Evolutionary conservation across 2,888 invertebrate genomes (phyloP).

Genomic region (Busseola fusca): DNA sequence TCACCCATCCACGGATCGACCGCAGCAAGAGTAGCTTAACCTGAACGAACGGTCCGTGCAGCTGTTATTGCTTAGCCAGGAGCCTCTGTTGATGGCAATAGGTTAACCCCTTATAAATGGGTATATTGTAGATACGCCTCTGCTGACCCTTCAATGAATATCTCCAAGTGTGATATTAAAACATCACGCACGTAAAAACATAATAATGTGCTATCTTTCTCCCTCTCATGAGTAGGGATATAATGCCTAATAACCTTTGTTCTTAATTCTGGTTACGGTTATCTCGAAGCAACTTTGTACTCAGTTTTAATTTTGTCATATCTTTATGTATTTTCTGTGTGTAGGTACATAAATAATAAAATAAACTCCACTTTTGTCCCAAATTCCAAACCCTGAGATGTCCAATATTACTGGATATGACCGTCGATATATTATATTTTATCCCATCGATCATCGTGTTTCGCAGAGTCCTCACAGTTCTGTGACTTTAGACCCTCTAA

Average conservation of each 20-base stretch:
- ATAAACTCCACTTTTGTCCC: neutral
- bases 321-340: too few species aligned
- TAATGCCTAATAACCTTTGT: neutral
- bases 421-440: neutral
- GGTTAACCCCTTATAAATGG: neutral
- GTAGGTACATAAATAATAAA: too few species aligned
- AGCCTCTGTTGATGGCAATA: neutral
- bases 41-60: too few species aligned
- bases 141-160: neutral
- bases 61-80: too few species aligned
- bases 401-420: neutral
- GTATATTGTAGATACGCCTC: neutral
- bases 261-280: neutral
- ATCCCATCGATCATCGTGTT: neutral
- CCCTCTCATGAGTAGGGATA: too few species aligned
- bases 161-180: neutral
- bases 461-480: neutral
- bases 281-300: too few species aligned
- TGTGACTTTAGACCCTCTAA: too few species aligned
- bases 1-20: too few species aligned
- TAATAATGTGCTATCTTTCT: neutral
- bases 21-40: too few species aligned
- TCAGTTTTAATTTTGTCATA: too few species aligned
- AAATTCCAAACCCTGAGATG: neutral
- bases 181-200: too few species aligned